These are phyloP conservation scores for Stenchaetothrips biformis DNA, from an alignment of 2,888 invertebrate genomes.

Conservation along the genomic window DNA sequence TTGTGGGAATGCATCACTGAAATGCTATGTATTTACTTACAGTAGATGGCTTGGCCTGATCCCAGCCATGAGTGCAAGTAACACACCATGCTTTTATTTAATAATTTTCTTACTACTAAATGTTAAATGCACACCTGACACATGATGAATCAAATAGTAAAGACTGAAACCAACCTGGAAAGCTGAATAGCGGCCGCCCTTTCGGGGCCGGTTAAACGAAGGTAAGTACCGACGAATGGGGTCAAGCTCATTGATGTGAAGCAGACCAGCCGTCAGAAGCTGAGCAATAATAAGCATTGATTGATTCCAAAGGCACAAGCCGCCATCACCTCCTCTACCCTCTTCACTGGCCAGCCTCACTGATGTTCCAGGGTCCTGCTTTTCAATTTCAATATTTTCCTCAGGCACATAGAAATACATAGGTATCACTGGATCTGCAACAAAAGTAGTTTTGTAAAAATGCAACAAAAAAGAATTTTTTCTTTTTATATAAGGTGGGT, in stretches of 20 bases:
- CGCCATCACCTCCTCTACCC: slow-evolving; percentile 51
- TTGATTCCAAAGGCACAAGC: slow-evolving; percentile 91
- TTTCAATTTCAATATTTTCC: slow-evolving; percentile 67
- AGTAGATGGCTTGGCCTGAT: slow-evolving; percentile 1
- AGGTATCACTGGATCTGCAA: slow-evolving; percentile 82
- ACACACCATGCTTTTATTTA: neutral
- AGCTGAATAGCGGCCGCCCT: slow-evolving; percentile 90
- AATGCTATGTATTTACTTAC: neutral
- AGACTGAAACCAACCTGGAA: slow-evolving; percentile 70
- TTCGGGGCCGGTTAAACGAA: slow-evolving; percentile 88
- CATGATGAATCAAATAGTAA: neutral
- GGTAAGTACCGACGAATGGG: slow-evolving; percentile 92
- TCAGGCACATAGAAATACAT: slow-evolving; percentile 86
- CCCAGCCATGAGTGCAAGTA: neutral
- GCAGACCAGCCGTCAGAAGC: slow-evolving; percentile 78
- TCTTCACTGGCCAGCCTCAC: slow-evolving; percentile 59
- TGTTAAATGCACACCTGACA: neutral
- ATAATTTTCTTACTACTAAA: neutral
- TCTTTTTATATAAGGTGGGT: neutral
- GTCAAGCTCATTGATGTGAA: slow-evolving; percentile 93
- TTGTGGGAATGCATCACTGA: neutral
- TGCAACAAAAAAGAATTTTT: neutral
- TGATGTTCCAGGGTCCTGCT: slow-evolving; percentile 62
- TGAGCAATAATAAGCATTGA: slow-evolving; percentile 92
- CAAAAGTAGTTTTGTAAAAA: slow-evolving; percentile 16